phyloP scores from a whole-genome alignment of 92 coral and sea anemone species.

The Anthopleura xanthogrammica region DNA sequence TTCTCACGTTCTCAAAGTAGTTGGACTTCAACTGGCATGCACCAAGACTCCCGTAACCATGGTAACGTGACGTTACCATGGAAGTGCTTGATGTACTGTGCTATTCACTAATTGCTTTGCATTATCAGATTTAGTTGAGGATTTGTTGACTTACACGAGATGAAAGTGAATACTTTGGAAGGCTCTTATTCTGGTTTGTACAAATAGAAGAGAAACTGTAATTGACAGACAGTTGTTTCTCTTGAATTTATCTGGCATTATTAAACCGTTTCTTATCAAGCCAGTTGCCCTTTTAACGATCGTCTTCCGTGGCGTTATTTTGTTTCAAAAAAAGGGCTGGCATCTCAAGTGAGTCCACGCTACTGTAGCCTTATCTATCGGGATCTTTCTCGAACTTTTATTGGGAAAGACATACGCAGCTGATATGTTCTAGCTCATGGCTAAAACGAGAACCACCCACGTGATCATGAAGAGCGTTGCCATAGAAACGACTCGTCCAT shows the following conservation, averaged over 20 bases:
- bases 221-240: conserved; percentile 30
- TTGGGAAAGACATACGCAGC: background rate
- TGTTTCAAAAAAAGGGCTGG: background rate
- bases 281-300: background rate
- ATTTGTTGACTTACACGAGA: conserved; percentile 31
- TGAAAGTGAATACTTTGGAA: conserved; percentile 32
- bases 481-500: conserved; percentile 7
- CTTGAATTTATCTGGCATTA: conserved; percentile 18
- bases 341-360: background rate
- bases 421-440: background rate
- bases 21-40: background rate
- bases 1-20: background rate
- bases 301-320: background rate
- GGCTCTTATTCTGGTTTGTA: conserved; percentile 11
- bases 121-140: conserved; percentile 33
- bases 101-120: conserved; percentile 27
- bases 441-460: conserved; percentile 20
- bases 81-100: conserved; percentile 17
- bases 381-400: background rate
- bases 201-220: conserved; percentile 23
- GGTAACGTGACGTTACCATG: conserved; percentile 28
- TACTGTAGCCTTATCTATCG: background rate
- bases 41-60: conserved; percentile 1
- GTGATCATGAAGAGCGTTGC: conserved; percentile 25
- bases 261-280: conserved; percentile 15